These are phyloP conservation scores for Glaucidium brasilianum DNA, from an alignment of 2,113 vertebrate species.

Conservation along the genomic window DNA sequence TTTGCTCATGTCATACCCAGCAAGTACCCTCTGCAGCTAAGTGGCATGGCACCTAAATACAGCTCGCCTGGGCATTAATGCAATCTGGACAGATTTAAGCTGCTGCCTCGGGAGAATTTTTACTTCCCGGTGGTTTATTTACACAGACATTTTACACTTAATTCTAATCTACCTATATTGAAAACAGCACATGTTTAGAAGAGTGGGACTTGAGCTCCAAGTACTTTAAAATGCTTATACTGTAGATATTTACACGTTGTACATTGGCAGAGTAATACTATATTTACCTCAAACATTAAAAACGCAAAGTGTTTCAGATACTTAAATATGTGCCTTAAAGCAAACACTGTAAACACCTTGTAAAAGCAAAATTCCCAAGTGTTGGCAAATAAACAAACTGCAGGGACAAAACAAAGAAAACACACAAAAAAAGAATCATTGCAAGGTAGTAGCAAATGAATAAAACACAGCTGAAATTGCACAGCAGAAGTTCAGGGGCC, in stretches of 20 bases:
- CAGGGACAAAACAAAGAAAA: conserved; percentile 2
- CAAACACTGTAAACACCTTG: conserved; percentile 20
- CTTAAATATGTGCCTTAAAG: conserved; percentile 28
- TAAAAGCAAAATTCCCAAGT: conserved; percentile 47
- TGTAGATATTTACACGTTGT: neutral
- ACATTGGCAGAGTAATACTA: neutral
- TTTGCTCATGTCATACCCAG: neutral
- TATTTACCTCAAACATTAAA: conserved; percentile 25
- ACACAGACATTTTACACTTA: neutral
- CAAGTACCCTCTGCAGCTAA: neutral
- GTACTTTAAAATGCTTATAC: neutral
- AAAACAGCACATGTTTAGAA: neutral
- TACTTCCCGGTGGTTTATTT: fast-evolving
- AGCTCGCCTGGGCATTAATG: neutral
- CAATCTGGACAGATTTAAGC: neutral
- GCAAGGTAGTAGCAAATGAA: neutral
- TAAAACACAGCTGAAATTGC: neutral
- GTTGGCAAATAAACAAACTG: conserved; percentile 21
- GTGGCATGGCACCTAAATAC: neutral
- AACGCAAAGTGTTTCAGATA: neutral
- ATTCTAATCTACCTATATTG: neutral
- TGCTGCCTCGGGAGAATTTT: neutral
- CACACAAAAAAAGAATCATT: neutral
- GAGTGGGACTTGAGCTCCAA: neutral
- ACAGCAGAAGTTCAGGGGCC: neutral